A percentile compares a stretch with the other conserved stretches of the same genome.
Conservation (phyloP, 2,888 invertebrate species). For the Emesis castigata region DNA sequence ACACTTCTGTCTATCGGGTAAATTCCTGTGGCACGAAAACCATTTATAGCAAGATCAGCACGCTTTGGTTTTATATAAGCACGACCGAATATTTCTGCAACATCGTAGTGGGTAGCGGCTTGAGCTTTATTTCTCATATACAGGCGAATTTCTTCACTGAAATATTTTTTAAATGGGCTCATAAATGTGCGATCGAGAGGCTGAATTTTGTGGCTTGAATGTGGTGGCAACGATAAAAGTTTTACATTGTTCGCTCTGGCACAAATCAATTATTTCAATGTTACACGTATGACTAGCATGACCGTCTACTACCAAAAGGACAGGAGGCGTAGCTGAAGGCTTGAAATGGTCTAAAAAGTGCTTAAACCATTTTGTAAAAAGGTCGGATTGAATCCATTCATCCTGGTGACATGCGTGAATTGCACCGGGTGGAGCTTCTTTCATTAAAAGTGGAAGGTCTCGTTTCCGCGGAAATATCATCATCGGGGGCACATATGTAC, state of each 20-base stretch:
- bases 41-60: background rate
- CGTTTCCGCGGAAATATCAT: background rate
- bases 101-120: background rate
- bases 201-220: background rate
- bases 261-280: background rate
- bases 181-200: background rate
- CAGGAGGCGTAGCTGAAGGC: background rate
- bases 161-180: background rate
- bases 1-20: background rate
- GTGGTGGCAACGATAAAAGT: background rate
- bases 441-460: background rate
- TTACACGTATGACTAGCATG: background rate
- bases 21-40: background rate
- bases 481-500: conserved; percentile 3
- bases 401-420: too few species aligned
- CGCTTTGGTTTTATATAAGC: background rate
- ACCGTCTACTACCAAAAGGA: background rate
- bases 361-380: too few species aligned
- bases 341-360: background rate
- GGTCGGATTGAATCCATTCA: too few species aligned
- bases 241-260: background rate
- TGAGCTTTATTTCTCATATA: background rate
- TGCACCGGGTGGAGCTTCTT: too few species aligned
- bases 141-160: background rate
- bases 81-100: too few species aligned